Evolutionary conservation across 1,140 invertebrate species (phyloP), one percentile per base, ranked within the genome.

Genomic region (Schlechtendalia chinensis): DNA sequence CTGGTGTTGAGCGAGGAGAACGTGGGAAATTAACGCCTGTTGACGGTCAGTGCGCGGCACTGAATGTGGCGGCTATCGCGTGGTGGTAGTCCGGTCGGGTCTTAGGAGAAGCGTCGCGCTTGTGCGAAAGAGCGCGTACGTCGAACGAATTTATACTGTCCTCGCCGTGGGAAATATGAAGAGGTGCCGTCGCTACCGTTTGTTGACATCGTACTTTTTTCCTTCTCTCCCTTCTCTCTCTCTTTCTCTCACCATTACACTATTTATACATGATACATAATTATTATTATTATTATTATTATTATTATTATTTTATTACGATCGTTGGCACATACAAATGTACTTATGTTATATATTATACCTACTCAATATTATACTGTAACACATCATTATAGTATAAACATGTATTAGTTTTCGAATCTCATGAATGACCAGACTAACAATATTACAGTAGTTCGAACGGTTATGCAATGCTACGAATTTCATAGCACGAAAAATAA

Each of bases 101-200:
- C 67, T 69, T 69, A 39, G 22, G 67, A 50, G 22, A 12, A 39
- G 32, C 32, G 63, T 11, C 10, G 63, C 63, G 63, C 63, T 29
- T 45, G 63, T 67, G 63, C 63, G 63, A 67, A 39, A 67, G 32
- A 67, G 29, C 32, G 67, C 67, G 67, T 39, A 14, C 67, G 67
- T 22, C 67, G 67, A 22, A 69, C 67, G 67, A 27, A 69, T 69
- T 67, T 45, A 47, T 69, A 65, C 12, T 17, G n/a, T 1, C 3
- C 4, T 5, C n/a, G 14, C 8, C 5, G 67, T 19, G 22, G 22
- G 45, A 24, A 50, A 16, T 22, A 22, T n/a, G 17, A 45, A 47
- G n/a, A n/a, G n/a, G 39, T 47, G 39, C 65, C 12, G 39, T 19
- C 24, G 29, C 61, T 17, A 4, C 29, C 65, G 45, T 17, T 50